These are phyloP conservation scores for Lasioglossum lativentre DNA, from an alignment of 2,888 invertebrate species.

Conservation along the genomic window DNA sequence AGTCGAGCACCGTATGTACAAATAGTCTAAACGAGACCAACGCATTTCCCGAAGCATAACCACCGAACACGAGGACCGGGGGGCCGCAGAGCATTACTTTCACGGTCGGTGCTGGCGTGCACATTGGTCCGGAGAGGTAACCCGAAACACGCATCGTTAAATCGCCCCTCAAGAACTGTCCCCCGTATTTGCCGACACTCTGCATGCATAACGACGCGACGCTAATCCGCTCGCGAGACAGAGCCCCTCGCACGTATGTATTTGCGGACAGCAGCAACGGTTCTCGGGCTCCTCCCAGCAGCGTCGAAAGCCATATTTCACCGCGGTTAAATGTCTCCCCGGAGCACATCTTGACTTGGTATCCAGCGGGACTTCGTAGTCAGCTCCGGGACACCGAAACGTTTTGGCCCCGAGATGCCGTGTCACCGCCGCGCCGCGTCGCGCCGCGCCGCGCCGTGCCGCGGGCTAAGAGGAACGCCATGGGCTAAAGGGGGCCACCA, in stretches of 20 bases:
- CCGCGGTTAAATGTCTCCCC: conserved; percentile 60
- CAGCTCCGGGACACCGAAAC: conserved; percentile 15
- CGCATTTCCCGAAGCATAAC: conserved; percentile 6
- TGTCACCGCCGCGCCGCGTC: too few relatives aligned
- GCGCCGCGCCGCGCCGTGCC: too few relatives aligned
- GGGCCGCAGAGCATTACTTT: neutral
- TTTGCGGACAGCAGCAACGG: conserved; percentile 26
- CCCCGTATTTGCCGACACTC: conserved; percentile 21
- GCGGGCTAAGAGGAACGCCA: neutral
- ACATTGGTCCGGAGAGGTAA: neutral
- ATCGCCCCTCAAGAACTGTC: neutral
- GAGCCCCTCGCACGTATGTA: conserved; percentile 19
- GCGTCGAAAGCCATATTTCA: conserved; percentile 64
- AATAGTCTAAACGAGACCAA: neutral
- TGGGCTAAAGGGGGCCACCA: neutral
- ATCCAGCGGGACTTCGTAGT: conserved; percentile 44
- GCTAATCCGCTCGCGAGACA: conserved; percentile 22
- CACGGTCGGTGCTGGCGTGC: neutral
- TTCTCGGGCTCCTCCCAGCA: conserved; percentile 22
- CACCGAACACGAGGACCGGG: neutral
- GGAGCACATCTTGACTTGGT: conserved; percentile 40
- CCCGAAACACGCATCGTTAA: neutral
- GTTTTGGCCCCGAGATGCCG: neutral
- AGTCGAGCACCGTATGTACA: neutral
- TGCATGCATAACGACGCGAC: conserved; percentile 15